Evolutionary conservation across 2,888 invertebrate species (phyloP).

Genomic region (Hypercompe scribonia): DNA sequence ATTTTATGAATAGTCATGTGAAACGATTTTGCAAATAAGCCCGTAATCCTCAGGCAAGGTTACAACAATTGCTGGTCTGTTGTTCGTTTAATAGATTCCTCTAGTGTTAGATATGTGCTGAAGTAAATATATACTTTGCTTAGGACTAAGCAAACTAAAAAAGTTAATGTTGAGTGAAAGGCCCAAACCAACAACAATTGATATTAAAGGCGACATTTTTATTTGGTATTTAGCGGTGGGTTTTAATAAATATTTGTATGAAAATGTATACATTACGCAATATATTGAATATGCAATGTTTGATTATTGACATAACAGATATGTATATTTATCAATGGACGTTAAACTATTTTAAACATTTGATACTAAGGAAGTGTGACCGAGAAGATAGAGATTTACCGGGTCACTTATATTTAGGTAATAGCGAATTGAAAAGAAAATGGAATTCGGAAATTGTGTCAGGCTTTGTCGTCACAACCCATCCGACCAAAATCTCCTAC

Average conservation of each 20-base stretch:
- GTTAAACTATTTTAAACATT: neutral
- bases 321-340: neutral
- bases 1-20: neutral
- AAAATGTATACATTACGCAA: no score
- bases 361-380: slow-evolving; percentile 5
- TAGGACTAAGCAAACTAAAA: neutral
- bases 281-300: neutral
- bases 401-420: slow-evolving; percentile 17
- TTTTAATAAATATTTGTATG: no score
- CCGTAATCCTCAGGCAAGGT: neutral
- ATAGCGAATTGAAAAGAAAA: slow-evolving; percentile 13
- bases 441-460: slow-evolving; percentile 17
- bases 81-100: neutral
- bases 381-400: neutral
- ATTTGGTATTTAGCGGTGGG: no score
- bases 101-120: neutral
- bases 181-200: no score
- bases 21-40: neutral
- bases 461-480: slow-evolving; percentile 13
- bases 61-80: neutral
- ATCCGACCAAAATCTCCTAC: slow-evolving; percentile 12
- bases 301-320: neutral
- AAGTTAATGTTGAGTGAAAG: no score
- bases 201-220: no score
- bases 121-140: neutral